Evolutionary conservation across 2,888 invertebrate species (phyloP), one percentile per base, ranked within the genome.

Genomic region (Carcina quercana): DNA sequence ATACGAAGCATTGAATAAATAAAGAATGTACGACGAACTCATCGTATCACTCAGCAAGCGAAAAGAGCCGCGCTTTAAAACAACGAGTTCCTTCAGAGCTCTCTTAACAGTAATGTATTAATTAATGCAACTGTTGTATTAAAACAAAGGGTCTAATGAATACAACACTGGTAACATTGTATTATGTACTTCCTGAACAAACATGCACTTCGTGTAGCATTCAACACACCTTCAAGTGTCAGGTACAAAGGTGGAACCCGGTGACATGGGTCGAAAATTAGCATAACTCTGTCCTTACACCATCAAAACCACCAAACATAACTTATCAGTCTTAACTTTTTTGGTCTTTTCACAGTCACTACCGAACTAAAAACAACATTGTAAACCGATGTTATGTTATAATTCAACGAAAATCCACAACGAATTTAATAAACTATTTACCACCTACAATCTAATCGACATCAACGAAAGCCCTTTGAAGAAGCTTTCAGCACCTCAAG

Each of bases 161-260:
- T 37, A 42, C 28, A 39, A 38, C 43, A 45, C 30, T 35, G 24
- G 27, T 27, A 29, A 26, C 30, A 32, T 12, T 25, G 22, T 28
- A 10, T 22, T 15, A n/a, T 30, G 22, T 7, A 15, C 30, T 25
- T 14, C 31, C 34, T 26, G 20, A 29, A 28, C 28, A 34, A 32
- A 32, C 32, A n/a, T 20, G 33, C 27, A 30, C 17, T 41, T 33
- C 49, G 52, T 59, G 56, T 53, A 59, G n/a, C n/a, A 71, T 59
- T 54, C 53, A 59, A 71, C 76, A 53, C 64, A 79, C 80, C 79
- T 80, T 72, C 55, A 52, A 61, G 64, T 59, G 54, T 63, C 79
- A 75, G 80, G 75, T 71, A 76, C 60, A 67, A 69, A 76, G 76
- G 74, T 76, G 62, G 60, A 73, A 65, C 74, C 70, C 75, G 75